These are phyloP conservation scores for Ormyrus pomaceus DNA, from an alignment of 2,888 invertebrate species.

Conservation along the genomic window DNA sequence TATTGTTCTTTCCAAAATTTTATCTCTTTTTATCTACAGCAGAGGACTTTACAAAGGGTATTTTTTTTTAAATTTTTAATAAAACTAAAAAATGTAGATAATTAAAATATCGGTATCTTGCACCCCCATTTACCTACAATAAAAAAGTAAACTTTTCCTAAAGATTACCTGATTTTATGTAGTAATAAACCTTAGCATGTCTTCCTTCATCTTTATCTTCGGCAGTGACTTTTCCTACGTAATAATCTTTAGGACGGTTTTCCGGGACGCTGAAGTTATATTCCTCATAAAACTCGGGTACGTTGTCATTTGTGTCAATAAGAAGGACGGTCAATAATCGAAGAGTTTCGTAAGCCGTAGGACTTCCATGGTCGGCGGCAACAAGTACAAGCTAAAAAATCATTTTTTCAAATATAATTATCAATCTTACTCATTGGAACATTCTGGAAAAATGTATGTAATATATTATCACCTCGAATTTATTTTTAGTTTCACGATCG, in stretches of 20 bases:
- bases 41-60: too few species aligned
- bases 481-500: constrained; percentile 85
- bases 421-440: too few species aligned
- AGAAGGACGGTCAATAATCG: constrained; percentile 85
- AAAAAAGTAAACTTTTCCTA: too few species aligned
- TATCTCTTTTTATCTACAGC: too few species aligned
- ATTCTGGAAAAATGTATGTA: too few species aligned
- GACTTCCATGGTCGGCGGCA: constrained; percentile 89
- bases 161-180: constrained; percentile 79
- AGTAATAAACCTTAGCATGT: constrained; percentile 90
- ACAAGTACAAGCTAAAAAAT: constrained; percentile 83
- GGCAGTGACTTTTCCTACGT: constrained; percentile 83
- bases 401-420: too few species aligned
- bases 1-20: too few species aligned
- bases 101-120: too few species aligned
- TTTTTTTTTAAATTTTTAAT: too few species aligned
- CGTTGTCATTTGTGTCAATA: constrained; percentile 89
- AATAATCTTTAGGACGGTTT: constrained; percentile 77
- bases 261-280: constrained; percentile 85
- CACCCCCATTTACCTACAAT: too few species aligned
- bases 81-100: too few species aligned
- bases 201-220: constrained; percentile 87
- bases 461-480: constrained; percentile 78
- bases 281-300: constrained; percentile 84
- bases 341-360: constrained; percentile 87